Evolutionary conservation across 2,113 vertebrate species (phyloP).

Genomic region (Ammospiza caudacuta): DNA sequence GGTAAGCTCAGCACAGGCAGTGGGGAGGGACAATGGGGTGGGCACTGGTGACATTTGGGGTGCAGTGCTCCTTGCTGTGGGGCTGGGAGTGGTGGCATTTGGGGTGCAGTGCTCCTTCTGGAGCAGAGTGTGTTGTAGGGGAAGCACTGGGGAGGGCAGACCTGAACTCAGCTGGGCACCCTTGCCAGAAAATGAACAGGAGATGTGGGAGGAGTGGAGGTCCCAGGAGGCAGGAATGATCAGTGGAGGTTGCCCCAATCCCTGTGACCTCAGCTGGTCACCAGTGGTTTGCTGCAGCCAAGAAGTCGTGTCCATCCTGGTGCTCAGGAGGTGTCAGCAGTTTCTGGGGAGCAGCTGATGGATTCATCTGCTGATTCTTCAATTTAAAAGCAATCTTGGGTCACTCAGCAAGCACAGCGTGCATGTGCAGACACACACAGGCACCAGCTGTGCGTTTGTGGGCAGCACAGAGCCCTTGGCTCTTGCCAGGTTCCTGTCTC

Average conservation of each 20-base stretch:
- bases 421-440: rapidly evolving
- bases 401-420: not conserved
- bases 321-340: not conserved
- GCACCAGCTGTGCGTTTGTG: not conserved
- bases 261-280: rapidly evolving
- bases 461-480: not conserved
- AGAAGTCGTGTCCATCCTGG: rapidly evolving
- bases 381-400: not conserved
- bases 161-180: not conserved
- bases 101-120: not conserved
- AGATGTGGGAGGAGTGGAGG: not conserved
- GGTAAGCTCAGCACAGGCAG: conserved; percentile 66
- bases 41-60: rapidly evolving
- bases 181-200: not conserved
- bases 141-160: rapidly evolving
- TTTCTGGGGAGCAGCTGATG: not conserved
- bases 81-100: not conserved
- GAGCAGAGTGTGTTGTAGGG: not conserved
- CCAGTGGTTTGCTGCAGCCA: not conserved
- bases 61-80: rapidly evolving
- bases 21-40: not conserved
- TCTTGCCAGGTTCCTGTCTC: not conserved
- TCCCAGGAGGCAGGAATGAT: not conserved
- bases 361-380: not conserved
- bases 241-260: not conserved